Evolutionary conservation across 2,888 invertebrate genomes (phyloP), one percentile per base, ranked within the genome.

Genomic region (Drosophila quinaria): DNA sequence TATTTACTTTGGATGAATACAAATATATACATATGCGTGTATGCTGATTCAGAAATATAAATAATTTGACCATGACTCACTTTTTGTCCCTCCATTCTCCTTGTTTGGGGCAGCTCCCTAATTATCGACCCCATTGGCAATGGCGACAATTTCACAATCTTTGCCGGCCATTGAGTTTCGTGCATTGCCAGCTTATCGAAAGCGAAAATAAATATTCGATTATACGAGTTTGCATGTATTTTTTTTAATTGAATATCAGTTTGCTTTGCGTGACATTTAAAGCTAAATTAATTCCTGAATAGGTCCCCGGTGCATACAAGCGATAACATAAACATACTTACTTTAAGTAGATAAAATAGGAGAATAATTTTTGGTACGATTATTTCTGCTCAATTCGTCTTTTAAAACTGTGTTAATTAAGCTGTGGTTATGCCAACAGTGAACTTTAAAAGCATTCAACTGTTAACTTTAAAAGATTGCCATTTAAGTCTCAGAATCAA

Each of bases 31-130:
- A 56, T 15, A 55, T 69, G n/a, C 6, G 6, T 25, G 9, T 22
- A 44, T 52, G 35, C 47, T 46, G 63, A 50, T 64, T 52, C 62
- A 65, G 39, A 22, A 47, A 29, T 74, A 47, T 59, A 60, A 58
- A 61, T 62, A 22, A 58, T 51, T 59, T 74, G 79, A 68, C 79
- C 79, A 62, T 81, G 81, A 80, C 81, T 81, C 81, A 81, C 59
- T 51, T 81, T 69, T 54, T 17, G 47, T 41, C 41, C 29, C 52
- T 52, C 64, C 67, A 62, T 61, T 71, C 55, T 55, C 76, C 55
- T 59, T 46, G 42, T 52, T 55, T 49, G 44, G 65, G 41, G 15
- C 49, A 22, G 71, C 11, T 70, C 64, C 55, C 59, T 65, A 76
- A 76, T 76, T 78, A 76, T 62, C 44, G 55, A 37, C 54, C 25